A percentile compares a stretch with the other conserved stretches of the same genome.
These are phyloP conservation scores for Psephotus haematonotus DNA, from an alignment of 2,113 vertebrate species.

Conservation along the genomic window DNA sequence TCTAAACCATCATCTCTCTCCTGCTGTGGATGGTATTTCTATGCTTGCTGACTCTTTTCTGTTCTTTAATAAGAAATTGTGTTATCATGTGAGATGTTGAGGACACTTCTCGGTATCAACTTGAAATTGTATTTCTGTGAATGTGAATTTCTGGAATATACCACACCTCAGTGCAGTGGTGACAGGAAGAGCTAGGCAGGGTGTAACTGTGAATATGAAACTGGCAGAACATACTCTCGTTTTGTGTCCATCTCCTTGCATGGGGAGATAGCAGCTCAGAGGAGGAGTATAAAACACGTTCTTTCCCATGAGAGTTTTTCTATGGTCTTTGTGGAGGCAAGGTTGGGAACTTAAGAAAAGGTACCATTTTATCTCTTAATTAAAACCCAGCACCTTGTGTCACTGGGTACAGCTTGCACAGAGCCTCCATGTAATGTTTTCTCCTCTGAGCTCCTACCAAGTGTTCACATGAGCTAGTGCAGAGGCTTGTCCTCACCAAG, in stretches of 20 bases:
- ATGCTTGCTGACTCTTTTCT: not conserved
- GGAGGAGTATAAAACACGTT: fast-evolving
- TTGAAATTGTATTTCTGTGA: not conserved
- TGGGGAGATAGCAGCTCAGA: not conserved
- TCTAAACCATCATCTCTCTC: not conserved
- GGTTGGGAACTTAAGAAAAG: not conserved
- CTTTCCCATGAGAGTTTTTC: not conserved
- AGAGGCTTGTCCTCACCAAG: not conserved
- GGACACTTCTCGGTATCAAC: not conserved
- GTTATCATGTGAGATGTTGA: not conserved
- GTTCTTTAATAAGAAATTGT: not conserved
- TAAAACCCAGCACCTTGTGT: not conserved
- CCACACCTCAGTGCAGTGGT: not conserved
- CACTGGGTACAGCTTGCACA: not conserved
- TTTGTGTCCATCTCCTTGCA: not conserved
- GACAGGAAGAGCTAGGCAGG: not conserved
- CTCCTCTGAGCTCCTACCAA: not conserved
- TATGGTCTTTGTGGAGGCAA: not conserved
- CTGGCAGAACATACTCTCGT: not conserved
- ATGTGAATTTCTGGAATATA: not conserved
- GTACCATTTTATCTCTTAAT: not conserved
- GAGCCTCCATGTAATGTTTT: not conserved
- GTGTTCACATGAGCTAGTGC: not conserved
- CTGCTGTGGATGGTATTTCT: not conserved
- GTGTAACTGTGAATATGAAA: not conserved